Percentiles rank a stretch among this genome's conserved stretches.
These are phyloP conservation scores for Conopomorpha cramerella DNA, from an alignment of 1,140 invertebrate genomes.

Conservation along the genomic window DNA sequence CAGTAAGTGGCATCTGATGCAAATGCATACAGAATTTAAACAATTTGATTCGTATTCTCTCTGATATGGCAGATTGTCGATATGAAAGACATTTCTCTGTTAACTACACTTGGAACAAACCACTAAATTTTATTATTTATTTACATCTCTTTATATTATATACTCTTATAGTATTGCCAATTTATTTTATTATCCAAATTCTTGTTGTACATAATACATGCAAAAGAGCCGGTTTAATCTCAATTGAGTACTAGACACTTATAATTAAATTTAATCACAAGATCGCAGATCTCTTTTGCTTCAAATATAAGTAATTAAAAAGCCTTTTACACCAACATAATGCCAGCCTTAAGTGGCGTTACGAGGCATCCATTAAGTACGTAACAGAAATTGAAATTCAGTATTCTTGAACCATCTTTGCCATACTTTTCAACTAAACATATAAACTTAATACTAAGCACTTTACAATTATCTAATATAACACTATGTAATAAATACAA, in stretches of 20 bases:
- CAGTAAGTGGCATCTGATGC: no score
- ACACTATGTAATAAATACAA: constrained; percentile 60
- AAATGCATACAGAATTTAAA: no score
- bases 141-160: constrained; percentile 28
- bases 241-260: constrained; percentile 46
- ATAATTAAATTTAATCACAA: constrained; percentile 36
- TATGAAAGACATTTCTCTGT: constrained; percentile 51
- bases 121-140: constrained; percentile 44
- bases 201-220: constrained; percentile 4
- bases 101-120: constrained; percentile 40
- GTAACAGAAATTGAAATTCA: no score
- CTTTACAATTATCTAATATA: constrained; percentile 59
- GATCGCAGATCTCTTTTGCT: constrained; percentile 37
- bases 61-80: constrained; percentile 61
- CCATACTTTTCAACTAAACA: constrained; percentile 55
- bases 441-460: constrained; percentile 45
- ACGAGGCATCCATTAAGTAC: no score
- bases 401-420: constrained; percentile 46
- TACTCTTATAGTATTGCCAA: constrained; percentile 19
- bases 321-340: no score
- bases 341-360: no score
- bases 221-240: constrained; percentile 42
- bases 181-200: no score
- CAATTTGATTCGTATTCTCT: no score
- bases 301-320: no score